Base-by-base conservation (phyloP, 2,113 vertebrate species). In the Paratilapia polleni region DNA sequence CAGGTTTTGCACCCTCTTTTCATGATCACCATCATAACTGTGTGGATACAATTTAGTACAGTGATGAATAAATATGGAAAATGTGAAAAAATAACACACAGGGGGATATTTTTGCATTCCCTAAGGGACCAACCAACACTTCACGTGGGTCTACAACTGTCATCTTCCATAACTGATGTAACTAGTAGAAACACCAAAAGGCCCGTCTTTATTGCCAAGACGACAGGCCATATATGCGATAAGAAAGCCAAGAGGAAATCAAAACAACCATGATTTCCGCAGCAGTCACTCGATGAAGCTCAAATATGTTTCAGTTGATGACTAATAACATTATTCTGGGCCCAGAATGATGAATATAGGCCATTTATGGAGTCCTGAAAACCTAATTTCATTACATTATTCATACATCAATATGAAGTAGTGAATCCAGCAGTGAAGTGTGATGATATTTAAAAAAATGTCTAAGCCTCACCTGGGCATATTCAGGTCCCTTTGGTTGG, bases 401-500 rank as follows among this genome's bases (percentile, higher is more conserved):
- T 83, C 49, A 78, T 73, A 57, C 14, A 74, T 70, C 15, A 9
- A 59, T 47, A 84, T 68, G 9, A 81, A 54, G 61, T 62, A 59
- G 34, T 38, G 60, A 43, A 66, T 79, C 31, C 49, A 82, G 59
- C 19, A 58, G 47, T 34, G 47, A 66, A 6, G 13, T 15, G 6
- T 24, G 74, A 84, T 70, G 15, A 81, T 70, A 59, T 31, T 22
- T 22, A 2, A 5, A 34, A 11, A 68, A 4, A 2, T 2, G 4
- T 9, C 15, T 47, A 22, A 49, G 20, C 19, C 90, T 94, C 87
- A 97, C 97, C 97, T 97, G 92, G 97, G 97, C 94, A 98, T 97
- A 62, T 97, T 97, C 90, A 98, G 95, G 83, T 98, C 97, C 81
- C 97, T 95, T 54, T 97, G 96, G 63, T 96, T 94, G 52, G 97